Conservation (phyloP, 2,888 invertebrate genomes). For the Julus scanicus region DNA sequence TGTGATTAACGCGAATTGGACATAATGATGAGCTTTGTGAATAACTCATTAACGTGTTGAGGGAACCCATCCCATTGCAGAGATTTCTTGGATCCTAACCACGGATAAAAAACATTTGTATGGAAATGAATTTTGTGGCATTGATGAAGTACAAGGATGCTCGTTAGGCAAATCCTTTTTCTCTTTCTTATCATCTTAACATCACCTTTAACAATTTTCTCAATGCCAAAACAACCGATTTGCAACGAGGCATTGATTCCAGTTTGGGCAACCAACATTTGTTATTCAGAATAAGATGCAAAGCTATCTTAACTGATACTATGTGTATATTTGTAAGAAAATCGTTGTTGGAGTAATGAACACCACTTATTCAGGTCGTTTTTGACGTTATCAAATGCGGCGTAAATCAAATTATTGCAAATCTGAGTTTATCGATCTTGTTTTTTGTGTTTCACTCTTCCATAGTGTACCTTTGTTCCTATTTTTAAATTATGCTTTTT, state of each 20-base stretch:
- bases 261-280: background rate
- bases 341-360: background rate
- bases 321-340: background rate
- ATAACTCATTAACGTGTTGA: background rate
- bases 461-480: slow-evolving; percentile 6
- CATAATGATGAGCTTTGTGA: background rate
- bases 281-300: background rate
- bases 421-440: slow-evolving; percentile 35
- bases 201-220: slow-evolving; percentile 35
- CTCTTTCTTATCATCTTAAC: background rate
- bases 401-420: slow-evolving; percentile 41
- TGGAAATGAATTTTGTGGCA: slow-evolving; percentile 43
- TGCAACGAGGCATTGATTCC: background rate
- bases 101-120: background rate
- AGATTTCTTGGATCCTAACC: background rate
- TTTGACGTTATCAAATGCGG: slow-evolving; percentile 39
- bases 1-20: background rate
- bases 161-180: background rate
- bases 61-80: background rate
- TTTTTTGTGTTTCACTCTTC: background rate
- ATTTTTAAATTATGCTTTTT: background rate
- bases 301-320: background rate
- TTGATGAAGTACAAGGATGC: background rate
- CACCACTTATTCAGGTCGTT: slow-evolving; percentile 10
- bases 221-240: background rate